Percentiles rank a stretch among this genome's conserved stretches.
Conservation (phyloP, 2,888 invertebrate species). For the Mesorhabditis belari region DNA sequence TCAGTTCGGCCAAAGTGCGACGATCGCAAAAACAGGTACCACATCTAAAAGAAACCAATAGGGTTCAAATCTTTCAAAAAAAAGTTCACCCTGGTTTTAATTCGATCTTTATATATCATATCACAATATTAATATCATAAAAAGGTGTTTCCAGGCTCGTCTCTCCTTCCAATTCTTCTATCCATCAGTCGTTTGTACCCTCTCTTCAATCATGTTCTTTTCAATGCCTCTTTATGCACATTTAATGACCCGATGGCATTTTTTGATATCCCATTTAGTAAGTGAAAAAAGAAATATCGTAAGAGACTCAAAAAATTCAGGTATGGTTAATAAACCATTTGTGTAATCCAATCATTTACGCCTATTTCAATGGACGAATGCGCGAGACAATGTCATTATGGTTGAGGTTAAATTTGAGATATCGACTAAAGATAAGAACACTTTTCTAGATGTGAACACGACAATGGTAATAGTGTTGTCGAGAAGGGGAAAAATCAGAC, state of each 20-base stretch:
- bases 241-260: not conserved
- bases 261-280: not conserved
- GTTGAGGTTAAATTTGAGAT: not conserved
- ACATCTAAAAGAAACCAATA: not conserved
- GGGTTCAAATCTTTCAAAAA: not conserved
- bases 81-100: not conserved
- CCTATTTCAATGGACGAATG: not conserved
- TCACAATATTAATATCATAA: not conserved
- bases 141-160: not conserved
- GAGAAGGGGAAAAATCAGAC: not conserved
- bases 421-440: not conserved
- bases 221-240: not conserved
- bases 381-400: not conserved
- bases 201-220: conserved; percentile 2
- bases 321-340: conserved; percentile 1
- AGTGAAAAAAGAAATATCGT: not conserved
- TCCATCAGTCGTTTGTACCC: conserved; percentile 1
- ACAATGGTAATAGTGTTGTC: not conserved
- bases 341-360: not conserved
- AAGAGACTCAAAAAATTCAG: not conserved
- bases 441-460: not conserved
- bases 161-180: conserved; percentile 2
- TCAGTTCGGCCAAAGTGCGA: not conserved
- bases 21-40: not conserved
- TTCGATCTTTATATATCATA: not conserved